Evolutionary conservation across 1,140 invertebrate species (phyloP).

Genomic region (Lepidurus packardi): DNA sequence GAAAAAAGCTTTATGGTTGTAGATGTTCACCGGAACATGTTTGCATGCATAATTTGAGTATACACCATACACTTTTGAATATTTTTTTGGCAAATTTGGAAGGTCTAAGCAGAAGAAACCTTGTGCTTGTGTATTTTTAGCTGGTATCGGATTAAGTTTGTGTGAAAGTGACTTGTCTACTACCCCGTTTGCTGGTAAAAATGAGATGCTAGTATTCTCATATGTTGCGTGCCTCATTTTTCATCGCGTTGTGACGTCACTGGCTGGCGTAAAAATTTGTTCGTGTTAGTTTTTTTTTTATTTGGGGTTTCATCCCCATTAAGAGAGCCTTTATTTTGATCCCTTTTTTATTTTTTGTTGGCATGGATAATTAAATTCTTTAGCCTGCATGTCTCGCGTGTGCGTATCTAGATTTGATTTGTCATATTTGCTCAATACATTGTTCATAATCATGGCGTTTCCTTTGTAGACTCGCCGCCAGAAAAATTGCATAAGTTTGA

Average conservation of each 20-base stretch:
- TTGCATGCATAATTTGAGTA: not conserved
- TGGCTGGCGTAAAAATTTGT: not conserved
- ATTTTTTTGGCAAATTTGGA: not conserved
- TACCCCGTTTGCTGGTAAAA: constrained; percentile 2
- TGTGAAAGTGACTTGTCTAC: not conserved
- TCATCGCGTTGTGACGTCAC: not conserved
- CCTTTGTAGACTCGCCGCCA: too few relatives aligned
- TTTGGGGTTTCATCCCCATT: not conserved
- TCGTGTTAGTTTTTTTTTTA: not conserved
- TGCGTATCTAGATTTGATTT: not conserved
- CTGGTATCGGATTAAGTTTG: not conserved
- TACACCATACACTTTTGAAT: not conserved
- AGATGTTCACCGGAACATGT: not conserved
- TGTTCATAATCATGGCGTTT: not conserved
- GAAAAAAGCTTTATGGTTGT: not conserved
- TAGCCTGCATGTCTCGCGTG: not conserved
- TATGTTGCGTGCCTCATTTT: not conserved
- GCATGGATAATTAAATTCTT: not conserved
- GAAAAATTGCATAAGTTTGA: too few relatives aligned
- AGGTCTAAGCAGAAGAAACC: not conserved
- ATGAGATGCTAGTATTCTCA: constrained; percentile 1
- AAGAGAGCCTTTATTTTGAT: constrained; percentile 16
- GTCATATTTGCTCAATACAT: constrained; percentile 12
- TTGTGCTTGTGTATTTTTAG: not conserved
- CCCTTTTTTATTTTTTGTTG: not conserved